Conservation (phyloP, 2,797 vertebrate genomes). For the Mico argentatus region DNA sequence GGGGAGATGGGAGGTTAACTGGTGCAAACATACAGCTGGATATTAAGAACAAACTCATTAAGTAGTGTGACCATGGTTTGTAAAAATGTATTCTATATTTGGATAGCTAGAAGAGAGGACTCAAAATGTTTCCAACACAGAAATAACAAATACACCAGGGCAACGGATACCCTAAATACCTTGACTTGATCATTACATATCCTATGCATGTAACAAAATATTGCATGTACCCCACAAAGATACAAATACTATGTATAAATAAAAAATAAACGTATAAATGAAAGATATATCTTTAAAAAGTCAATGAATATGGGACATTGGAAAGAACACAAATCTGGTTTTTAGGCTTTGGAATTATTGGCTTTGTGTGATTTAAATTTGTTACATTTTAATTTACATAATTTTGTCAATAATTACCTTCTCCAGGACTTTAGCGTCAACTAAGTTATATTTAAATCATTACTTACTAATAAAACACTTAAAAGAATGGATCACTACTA, state of each 20-base stretch:
- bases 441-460: background rate
- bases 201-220: background rate
- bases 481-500: background rate
- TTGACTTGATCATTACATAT: background rate
- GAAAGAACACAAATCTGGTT: background rate
- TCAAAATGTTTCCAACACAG: background rate
- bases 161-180: background rate
- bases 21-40: background rate
- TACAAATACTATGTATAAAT: too few relatives aligned
- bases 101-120: background rate
- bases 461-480: constrained; percentile 2
- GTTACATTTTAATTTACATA: background rate
- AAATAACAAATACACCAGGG: background rate
- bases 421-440: background rate
- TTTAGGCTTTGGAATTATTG: constrained; percentile 17
- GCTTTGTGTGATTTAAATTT: background rate
- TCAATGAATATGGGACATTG: background rate
- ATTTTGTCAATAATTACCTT: constrained; percentile 27
- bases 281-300: background rate
- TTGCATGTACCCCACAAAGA: background rate
- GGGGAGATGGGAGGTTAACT: background rate
- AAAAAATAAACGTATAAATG: background rate
- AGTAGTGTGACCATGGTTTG: background rate
- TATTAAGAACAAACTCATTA: background rate
- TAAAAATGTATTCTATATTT: background rate